A percentile compares a stretch with the other conserved stretches of the same genome.
Evolutionary conservation across 2,888 invertebrate species (phyloP).

Genomic region (Seira sanloemensis): DNA sequence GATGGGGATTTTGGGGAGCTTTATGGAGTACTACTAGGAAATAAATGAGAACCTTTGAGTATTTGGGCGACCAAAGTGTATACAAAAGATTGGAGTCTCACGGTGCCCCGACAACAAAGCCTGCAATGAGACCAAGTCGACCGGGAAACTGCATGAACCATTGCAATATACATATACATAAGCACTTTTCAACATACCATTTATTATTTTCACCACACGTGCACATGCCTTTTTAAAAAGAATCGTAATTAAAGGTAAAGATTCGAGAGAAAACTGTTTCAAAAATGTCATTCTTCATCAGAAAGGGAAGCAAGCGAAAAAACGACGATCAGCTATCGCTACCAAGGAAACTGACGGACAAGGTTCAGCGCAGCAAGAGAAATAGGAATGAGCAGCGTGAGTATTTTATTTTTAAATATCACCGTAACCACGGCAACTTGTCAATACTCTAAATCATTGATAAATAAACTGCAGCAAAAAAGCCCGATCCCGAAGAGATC

Average conservation of each 20-base stretch:
- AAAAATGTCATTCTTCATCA: constrained; percentile 20
- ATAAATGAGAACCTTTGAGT: too few species aligned
- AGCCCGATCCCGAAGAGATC: constrained; percentile 20
- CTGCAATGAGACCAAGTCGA: too few species aligned
- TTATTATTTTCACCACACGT: too few species aligned
- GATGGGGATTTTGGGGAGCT: too few species aligned
- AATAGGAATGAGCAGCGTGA: neutral
- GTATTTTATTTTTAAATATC: neutral
- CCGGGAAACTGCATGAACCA: neutral
- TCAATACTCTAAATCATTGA: neutral
- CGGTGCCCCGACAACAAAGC: too few species aligned
- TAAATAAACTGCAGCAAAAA: neutral
- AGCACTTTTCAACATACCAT: too few species aligned
- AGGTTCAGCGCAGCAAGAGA: neutral
- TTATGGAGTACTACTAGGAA: too few species aligned
- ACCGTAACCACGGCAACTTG: neutral
- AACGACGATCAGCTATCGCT: neutral
- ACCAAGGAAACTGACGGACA: neutral
- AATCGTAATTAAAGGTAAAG: too few species aligned
- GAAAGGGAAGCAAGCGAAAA: neutral
- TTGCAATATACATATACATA: neutral
- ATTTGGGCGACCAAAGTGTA: too few species aligned
- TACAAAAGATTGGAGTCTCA: too few species aligned
- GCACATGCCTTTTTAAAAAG: too few species aligned
- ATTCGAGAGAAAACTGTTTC: too few species aligned